phyloP scores from a whole-genome alignment of 2,888 invertebrate genomes.

The Saturnia japonica region DNA sequence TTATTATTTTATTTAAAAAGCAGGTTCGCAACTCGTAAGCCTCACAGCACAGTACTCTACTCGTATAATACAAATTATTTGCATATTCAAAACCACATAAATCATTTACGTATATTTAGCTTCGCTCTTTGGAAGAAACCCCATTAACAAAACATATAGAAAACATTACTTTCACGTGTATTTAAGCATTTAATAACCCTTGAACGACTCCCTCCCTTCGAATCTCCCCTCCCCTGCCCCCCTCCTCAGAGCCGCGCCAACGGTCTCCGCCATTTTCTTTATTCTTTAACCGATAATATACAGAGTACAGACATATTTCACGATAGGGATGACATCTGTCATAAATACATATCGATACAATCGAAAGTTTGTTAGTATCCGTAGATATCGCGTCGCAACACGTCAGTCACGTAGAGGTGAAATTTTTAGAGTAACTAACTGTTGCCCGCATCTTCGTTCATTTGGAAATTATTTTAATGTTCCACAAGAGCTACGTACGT shows the following conservation, averaged over 20 bases:
- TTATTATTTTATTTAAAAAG: too few species aligned
- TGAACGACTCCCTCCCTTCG: constrained; percentile 4
- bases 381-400: not conserved
- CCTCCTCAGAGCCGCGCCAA: not conserved
- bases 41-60: too few species aligned
- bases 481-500: too few species aligned
- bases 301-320: constrained; percentile 19
- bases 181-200: constrained; percentile 21
- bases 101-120: too few species aligned
- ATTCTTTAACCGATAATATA: constrained; percentile 19
- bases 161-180: constrained; percentile 21
- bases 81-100: not conserved
- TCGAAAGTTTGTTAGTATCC: not conserved
- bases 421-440: not conserved
- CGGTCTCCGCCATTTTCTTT: constrained; percentile 1
- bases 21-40: too few species aligned
- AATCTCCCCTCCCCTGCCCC: not conserved
- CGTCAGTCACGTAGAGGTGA: not conserved
- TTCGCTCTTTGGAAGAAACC: constrained; percentile 5
- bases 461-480: too few species aligned
- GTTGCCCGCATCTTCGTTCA: too few species aligned
- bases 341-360: constrained; percentile 3
- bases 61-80: not conserved
- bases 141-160: constrained; percentile 14
- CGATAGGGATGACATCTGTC: constrained; percentile 13